A percentile compares a stretch with the other conserved stretches of the same genome.
These are phyloP conservation scores for Dromiciops gliroides DNA, from an alignment of 2,113 vertebrate genomes.

Conservation along the genomic window DNA sequence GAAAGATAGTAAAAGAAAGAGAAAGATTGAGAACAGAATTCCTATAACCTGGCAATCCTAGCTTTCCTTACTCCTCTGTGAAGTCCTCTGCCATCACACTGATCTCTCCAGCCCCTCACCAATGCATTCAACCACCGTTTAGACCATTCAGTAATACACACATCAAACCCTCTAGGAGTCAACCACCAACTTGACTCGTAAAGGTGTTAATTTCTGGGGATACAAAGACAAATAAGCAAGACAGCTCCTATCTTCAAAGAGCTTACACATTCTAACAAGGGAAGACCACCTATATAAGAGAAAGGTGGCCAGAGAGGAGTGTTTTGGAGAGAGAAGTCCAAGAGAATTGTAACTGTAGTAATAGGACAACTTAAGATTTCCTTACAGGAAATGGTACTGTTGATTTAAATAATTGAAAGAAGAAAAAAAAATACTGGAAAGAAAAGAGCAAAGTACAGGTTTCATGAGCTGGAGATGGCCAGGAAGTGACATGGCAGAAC, in stretches of 20 bases:
- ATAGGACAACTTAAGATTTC: not conserved
- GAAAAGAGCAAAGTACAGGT: not conserved
- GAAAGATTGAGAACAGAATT: no score
- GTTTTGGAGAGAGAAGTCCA: not conserved
- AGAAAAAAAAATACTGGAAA: not conserved
- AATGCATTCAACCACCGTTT: not conserved
- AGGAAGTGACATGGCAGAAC: not conserved
- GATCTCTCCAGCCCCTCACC: no score
- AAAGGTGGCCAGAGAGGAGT: not conserved
- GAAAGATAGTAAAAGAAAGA: no score
- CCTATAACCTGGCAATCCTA: no score
- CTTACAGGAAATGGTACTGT: not conserved
- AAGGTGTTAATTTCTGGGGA: not conserved
- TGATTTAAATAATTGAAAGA: not conserved
- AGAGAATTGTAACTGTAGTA: not conserved
- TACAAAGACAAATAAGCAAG: not conserved
- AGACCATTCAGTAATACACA: not conserved
- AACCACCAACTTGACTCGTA: not conserved
- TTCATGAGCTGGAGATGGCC: not conserved
- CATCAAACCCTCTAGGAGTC: not conserved
- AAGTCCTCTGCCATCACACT: no score
- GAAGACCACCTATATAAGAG: not conserved
- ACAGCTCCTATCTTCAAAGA: no score
- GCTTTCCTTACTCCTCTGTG: no score
- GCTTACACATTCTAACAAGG: not conserved